These are phyloP conservation scores for Nomia melanderi DNA, from an alignment of 1,140 invertebrate genomes.

Conservation along the genomic window DNA sequence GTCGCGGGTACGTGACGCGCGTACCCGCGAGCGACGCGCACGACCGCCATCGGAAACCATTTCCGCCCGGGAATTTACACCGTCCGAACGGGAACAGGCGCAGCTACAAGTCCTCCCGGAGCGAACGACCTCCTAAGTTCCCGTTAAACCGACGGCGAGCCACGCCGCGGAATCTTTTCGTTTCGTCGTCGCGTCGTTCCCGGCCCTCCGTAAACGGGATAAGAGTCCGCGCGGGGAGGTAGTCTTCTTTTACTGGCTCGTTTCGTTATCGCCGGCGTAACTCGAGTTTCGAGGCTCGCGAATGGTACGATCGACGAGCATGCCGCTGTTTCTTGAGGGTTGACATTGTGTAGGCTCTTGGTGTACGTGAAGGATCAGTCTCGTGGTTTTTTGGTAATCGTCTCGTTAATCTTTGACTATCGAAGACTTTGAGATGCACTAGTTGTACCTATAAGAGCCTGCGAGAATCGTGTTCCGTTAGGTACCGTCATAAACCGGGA, in stretches of 20 bases:
- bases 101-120: slow-evolving; percentile 11
- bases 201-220: slow-evolving; percentile 9
- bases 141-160: slow-evolving; percentile 34
- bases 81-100: neutral
- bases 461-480: too few species aligned
- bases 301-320: slow-evolving; percentile 27
- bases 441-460: too few species aligned
- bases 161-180: slow-evolving; percentile 35
- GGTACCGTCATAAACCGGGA: too few species aligned
- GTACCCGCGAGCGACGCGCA: neutral
- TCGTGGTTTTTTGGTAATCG: too few species aligned
- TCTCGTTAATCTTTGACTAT: too few species aligned
- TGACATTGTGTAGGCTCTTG: too few species aligned
- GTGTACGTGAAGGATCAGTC: too few species aligned
- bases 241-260: neutral
- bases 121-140: slow-evolving; percentile 51
- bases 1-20: neutral
- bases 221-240: neutral
- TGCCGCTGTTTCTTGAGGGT: too few species aligned
- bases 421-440: too few species aligned
- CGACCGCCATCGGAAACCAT: neutral
- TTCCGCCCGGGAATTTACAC: neutral
- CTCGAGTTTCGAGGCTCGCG: neutral
- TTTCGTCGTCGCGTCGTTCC: slow-evolving; percentile 15
- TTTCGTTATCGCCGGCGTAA: neutral